A percentile compares a stretch with the other conserved stretches of the same genome.
Conservation (phyloP, 2,113 vertebrate species). For the Tyto alba region DNA sequence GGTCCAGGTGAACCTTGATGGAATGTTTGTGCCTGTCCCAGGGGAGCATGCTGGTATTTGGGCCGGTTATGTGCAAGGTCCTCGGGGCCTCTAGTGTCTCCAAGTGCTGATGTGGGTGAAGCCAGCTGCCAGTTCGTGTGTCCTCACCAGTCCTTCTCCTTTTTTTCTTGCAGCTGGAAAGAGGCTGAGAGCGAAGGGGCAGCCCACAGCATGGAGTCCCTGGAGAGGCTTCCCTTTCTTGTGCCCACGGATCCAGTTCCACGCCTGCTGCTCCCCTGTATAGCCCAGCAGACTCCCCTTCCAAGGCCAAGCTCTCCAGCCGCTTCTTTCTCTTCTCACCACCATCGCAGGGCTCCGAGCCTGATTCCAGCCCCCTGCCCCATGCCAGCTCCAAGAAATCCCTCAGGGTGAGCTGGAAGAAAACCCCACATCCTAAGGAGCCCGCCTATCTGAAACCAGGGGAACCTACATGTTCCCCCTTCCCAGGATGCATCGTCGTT, state of each 20-base stretch:
- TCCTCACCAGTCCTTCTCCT: not conserved
- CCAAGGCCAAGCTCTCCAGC: constrained; percentile 72
- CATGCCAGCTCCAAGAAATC: constrained; percentile 72
- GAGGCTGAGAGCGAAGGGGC: constrained; percentile 73
- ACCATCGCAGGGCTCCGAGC: constrained; percentile 48
- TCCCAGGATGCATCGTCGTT: constrained; percentile 72
- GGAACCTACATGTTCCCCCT: constrained; percentile 63
- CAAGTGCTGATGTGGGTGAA: not conserved
- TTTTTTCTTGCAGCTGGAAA: constrained; percentile 71
- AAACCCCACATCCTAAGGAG: not conserved
- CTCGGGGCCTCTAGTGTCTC: not conserved
- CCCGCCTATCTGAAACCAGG: not conserved
- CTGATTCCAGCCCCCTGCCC: constrained; percentile 61
- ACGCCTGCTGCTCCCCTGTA: constrained; percentile 51
- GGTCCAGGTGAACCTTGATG: constrained; percentile 62
- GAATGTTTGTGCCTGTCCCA: not conserved
- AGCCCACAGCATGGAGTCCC: constrained; percentile 70
- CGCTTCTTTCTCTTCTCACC: constrained; percentile 61
- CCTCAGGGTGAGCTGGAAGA: constrained; percentile 64
- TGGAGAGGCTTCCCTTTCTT: constrained; percentile 74
- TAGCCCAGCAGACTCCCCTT: constrained; percentile 61
- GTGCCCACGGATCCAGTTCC: constrained; percentile 52
- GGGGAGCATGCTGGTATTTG: not conserved
- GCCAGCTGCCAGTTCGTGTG: not conserved
- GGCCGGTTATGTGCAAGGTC: not conserved